Base-by-base conservation (phyloP, 92 coral and sea anemone species). In the Phenganax stokvisi region DNA sequence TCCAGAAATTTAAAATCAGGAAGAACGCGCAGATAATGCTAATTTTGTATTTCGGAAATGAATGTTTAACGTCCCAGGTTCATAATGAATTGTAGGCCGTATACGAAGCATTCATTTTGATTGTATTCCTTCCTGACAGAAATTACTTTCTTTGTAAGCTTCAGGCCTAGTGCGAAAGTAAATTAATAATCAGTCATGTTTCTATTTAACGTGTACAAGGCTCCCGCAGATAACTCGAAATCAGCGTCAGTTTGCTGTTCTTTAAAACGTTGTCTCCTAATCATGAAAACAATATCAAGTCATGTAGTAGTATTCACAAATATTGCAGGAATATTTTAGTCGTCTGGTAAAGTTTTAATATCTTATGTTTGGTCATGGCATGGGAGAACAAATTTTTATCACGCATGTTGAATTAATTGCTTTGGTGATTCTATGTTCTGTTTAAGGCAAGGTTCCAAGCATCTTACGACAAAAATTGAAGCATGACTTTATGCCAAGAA, bases 171-270 rank as follows among this genome's bases (percentile, higher is more conserved):
- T 30, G 73, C 29, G 73, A 30, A 6, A 9, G 52, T 68, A 68
- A 68, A 68, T 68, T 68, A 37, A 15, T 12, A 9, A 37, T 68
- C 73, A 68, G 31, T 68, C 73, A 29, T 30, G 73, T 27, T 30
- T 67, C 72, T 67, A 67, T 67, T 67, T 67, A 67, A 17, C 73
- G 73, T 12, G 54, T 52, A 29, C 53, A 68, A 28, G 73, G 15
- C 73, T 53, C 73, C 73, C 73, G 73, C 73, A 68, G 73, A 12
- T 68, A 27, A 68, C 53, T 68, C 53, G 54, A 68, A 68, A 68
- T 68, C 53, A 68, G 29, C 73, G 73, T 68, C 31, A 68, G 31
- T 29, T 68, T 29, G 73, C 47, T 53, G 13, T 68, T 68, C 28
- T 68, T 68, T 68, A 68, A 20, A 68, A 68, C 73, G 73, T 68